Percentiles rank a stretch among this genome's conserved stretches.
These are phyloP conservation scores for Agrilus planipennis DNA, from an alignment of 1,140 invertebrate genomes.

Conservation along the genomic window DNA sequence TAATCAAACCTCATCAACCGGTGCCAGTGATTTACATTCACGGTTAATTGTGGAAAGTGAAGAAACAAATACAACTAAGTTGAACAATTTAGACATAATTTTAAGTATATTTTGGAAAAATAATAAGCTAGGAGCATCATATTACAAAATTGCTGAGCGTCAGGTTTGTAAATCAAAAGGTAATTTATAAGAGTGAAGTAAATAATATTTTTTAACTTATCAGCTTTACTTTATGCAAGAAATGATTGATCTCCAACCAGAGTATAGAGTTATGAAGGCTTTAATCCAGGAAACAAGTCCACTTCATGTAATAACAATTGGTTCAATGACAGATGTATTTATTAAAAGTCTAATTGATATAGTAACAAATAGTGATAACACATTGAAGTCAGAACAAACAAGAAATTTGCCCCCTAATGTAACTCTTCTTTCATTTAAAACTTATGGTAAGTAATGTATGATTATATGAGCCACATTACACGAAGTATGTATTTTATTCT, in stretches of 20 bases:
- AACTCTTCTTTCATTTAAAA: slow-evolving; percentile 41
- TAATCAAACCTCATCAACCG: too few relatives aligned
- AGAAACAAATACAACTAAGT: neutral
- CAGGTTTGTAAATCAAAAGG: slow-evolving; percentile 36
- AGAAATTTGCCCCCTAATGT: slow-evolving; percentile 33
- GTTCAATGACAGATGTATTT: slow-evolving; percentile 37
- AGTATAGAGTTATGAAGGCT: slow-evolving; percentile 43
- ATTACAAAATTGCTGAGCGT: slow-evolving; percentile 51
- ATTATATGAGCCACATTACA: slow-evolving; percentile 8
- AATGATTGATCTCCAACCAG: slow-evolving; percentile 43
- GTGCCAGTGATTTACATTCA: too few relatives aligned
- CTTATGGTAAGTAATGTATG: slow-evolving; percentile 39
- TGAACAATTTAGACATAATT: slow-evolving; percentile 21
- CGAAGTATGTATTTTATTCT: slow-evolving; percentile 15
- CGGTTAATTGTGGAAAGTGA: neutral
- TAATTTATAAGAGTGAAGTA: slow-evolving; percentile 11
- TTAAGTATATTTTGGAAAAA: slow-evolving; percentile 36
- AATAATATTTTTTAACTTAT: slow-evolving; percentile 17
- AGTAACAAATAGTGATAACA: slow-evolving; percentile 19
- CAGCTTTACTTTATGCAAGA: slow-evolving; percentile 50
- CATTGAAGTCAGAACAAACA: slow-evolving; percentile 23
- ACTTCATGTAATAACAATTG: slow-evolving; percentile 41
- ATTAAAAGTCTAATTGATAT: slow-evolving; percentile 35
- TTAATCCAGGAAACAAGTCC: slow-evolving; percentile 53
- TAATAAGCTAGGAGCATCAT: slow-evolving; percentile 51